Evolutionary conservation across 2,888 invertebrate species (phyloP).

Genomic region (Latrodectus hesperus): DNA sequence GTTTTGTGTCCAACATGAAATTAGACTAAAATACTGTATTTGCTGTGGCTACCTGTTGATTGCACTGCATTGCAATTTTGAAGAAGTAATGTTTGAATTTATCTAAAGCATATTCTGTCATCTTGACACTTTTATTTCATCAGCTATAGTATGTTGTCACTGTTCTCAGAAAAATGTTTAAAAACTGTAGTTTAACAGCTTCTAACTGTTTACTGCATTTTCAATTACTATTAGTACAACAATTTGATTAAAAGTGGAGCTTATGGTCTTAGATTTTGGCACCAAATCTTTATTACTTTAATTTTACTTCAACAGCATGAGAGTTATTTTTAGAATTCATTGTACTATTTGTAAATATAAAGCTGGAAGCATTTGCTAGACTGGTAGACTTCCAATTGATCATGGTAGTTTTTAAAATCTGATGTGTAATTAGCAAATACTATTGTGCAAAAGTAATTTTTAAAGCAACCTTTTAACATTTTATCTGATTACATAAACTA

Average conservation of each 20-base stretch:
- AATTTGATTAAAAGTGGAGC: slow-evolving; percentile 49
- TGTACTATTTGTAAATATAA: slow-evolving; percentile 37
- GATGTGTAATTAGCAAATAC: too few species aligned
- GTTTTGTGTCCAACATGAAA: slow-evolving; percentile 57
- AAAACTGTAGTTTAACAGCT: slow-evolving; percentile 25
- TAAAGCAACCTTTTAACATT: too few species aligned
- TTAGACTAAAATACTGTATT: not conserved
- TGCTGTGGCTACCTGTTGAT: slow-evolving; percentile 32
- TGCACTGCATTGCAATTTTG: slow-evolving; percentile 29
- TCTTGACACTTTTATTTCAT: slow-evolving; percentile 35
- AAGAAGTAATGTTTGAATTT: slow-evolving; percentile 26
- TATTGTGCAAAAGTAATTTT: too few species aligned
- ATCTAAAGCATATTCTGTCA: slow-evolving; percentile 29
- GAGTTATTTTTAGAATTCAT: slow-evolving; percentile 48
- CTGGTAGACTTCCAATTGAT: too few species aligned
- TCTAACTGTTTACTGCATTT: slow-evolving; percentile 29
- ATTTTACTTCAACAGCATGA: slow-evolving; percentile 16
- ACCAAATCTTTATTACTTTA: slow-evolving; percentile 24
- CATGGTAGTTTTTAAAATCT: too few species aligned
- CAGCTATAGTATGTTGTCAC: slow-evolving; percentile 40
- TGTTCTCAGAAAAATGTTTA: slow-evolving; percentile 34
- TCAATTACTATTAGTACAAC: slow-evolving; percentile 37
- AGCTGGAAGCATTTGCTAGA: too few species aligned
- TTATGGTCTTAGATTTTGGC: slow-evolving; percentile 46
- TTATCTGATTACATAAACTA: too few species aligned